Evolutionary conservation across 2,113 vertebrate genomes (phyloP), one percentile per base, ranked within the genome.

Genomic region (Myotis davidii): DNA sequence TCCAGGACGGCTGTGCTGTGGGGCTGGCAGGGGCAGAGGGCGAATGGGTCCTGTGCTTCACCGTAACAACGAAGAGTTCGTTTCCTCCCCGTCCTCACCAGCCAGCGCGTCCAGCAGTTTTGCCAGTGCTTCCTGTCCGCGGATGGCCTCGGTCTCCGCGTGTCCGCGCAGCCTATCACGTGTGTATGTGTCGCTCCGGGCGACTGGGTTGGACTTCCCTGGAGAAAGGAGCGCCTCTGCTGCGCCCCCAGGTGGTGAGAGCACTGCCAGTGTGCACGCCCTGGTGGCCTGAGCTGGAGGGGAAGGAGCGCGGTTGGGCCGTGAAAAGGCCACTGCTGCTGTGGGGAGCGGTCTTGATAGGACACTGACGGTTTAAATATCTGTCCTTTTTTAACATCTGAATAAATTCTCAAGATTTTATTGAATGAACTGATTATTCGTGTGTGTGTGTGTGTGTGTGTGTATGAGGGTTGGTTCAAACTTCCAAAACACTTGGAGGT

Each of bases 1-100:
- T 52, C 37, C 27, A 9, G 82, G 54, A 45, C 0, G 1, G 16
- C 42, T 50, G 10, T 1, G 42, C 20, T 34, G 12, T 1, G 17
- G 77, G 39, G 13, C 29, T 5, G 27, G 83, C 48, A 34, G 48
- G 76, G 16, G 6, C n/a, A 27, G 10, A 37, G 13, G 13, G 9
- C 11, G 32, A 18, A 13, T 14, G 10, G 76, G 11, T 25, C 25
- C 6, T 20, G 34, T 61, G 16, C 42, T 85, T 61, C 18, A 3
- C 13, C 4, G 17, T 45, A 25, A 1, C 17, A 9, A 4, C 11
- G 32, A 1, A 16, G n/a, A 29, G 3, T 23, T 5, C 20, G 0
- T 23, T 6, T 50, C 25, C 18, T 27, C 45, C 9, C 6, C 0
- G 13, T 23, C 64, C 7, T 83, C 27, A 13, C 9, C n/a, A 39